Evolutionary conservation across 92 coral and sea anemone genomes (phyloP).

Genomic region (Blastomussa wellsi): DNA sequence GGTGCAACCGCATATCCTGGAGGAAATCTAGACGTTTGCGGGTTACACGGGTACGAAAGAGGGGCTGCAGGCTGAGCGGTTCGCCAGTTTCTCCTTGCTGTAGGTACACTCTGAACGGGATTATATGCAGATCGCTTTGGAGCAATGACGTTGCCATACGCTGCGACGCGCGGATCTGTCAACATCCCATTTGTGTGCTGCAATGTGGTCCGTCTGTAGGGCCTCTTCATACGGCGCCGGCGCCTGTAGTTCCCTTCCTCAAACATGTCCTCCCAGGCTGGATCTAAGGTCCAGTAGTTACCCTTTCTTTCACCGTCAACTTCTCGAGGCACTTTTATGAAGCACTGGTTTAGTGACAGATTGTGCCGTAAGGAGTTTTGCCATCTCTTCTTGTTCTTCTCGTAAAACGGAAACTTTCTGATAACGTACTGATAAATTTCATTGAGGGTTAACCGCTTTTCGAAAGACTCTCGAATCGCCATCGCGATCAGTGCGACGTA

Average conservation of each 20-base stretch:
- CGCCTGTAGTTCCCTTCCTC: constrained; percentile 99
- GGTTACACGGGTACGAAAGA: constrained; percentile 87
- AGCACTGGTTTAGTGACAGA: constrained; percentile 98
- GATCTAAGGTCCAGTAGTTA: constrained; percentile 99
- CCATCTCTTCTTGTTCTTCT: constrained; percentile 99
- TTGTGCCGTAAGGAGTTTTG: constrained; percentile 99
- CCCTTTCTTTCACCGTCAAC: constrained; percentile 99
- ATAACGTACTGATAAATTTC: constrained; percentile 98
- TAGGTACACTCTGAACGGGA: constrained; percentile 73
- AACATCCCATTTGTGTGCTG: constrained; percentile 85
- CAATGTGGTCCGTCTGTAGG: constrained; percentile 84
- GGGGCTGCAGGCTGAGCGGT: constrained; percentile 82
- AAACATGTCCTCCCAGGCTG: constrained; percentile 99
- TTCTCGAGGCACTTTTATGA: constrained; percentile 98
- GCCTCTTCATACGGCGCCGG: constrained; percentile 96
- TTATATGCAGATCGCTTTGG: constrained; percentile 95
- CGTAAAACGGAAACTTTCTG: constrained; percentile 97
- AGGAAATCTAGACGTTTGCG: constrained; percentile 90
- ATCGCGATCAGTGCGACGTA: constrained; percentile 99
- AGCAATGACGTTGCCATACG: constrained; percentile 85
- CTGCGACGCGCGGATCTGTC: constrained; percentile 85
- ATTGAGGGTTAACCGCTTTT: constrained; percentile 94
- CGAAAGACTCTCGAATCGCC: constrained; percentile 99
- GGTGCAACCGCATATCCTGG: constrained; percentile 83
- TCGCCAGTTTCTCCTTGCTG: constrained; percentile 88